Evolutionary conservation across 2,797 vertebrate species (phyloP).

Genomic region (Zenarchopterus dispar): DNA sequence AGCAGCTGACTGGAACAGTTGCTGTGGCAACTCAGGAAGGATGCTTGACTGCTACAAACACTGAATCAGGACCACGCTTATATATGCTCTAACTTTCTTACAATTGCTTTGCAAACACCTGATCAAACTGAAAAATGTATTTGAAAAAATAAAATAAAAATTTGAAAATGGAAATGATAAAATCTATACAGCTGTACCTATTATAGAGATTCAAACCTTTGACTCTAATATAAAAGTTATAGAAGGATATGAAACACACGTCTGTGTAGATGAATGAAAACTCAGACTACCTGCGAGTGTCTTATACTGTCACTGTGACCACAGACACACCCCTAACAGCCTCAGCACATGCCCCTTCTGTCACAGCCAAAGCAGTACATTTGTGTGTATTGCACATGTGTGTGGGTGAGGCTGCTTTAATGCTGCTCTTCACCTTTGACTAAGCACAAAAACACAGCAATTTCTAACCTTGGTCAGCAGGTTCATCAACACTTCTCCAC

Average conservation of each 20-base stretch:
- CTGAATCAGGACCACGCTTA: conserved; percentile 47
- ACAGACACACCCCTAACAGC: conserved; percentile 69
- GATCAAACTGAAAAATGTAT: neutral
- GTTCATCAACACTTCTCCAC: no score
- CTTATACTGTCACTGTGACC: conserved; percentile 73
- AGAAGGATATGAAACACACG: conserved; percentile 17
- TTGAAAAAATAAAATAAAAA: neutral
- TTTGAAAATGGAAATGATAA: neutral
- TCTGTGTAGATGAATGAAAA: conserved; percentile 51
- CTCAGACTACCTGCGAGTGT: conserved; percentile 58
- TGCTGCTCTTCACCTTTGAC: conserved; percentile 45
- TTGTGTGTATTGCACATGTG: conserved; percentile 6
- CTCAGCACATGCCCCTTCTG: conserved; percentile 59
- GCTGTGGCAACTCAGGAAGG: conserved; percentile 70
- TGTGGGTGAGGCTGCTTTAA: conserved; percentile 29
- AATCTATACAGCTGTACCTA: neutral
- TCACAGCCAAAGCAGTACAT: conserved; percentile 28
- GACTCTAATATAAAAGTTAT: conserved; percentile 1
- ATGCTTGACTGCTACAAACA: conserved; percentile 62
- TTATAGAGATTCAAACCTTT: neutral
- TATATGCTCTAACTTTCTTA: conserved; percentile 22
- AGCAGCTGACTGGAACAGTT: conserved; percentile 61
- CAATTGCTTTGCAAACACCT: neutral
- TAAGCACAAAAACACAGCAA: conserved; percentile 44
- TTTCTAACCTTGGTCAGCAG: conserved; percentile 42